phyloP scores from a whole-genome alignment of 2,888 invertebrate genomes.

The Entomobrya multifasciata region DNA sequence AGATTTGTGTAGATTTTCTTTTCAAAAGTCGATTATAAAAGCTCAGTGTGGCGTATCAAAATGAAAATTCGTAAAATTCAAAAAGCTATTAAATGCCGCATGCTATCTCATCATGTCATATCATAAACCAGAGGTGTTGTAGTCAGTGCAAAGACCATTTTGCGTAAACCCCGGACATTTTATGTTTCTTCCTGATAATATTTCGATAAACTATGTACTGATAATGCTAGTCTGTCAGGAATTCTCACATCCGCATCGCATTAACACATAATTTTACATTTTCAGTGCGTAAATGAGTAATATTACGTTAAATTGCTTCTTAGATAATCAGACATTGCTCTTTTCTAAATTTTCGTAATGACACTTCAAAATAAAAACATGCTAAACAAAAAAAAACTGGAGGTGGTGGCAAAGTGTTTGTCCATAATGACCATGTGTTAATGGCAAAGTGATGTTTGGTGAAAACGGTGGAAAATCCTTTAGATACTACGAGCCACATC shows the following conservation, averaged over 20 bases:
- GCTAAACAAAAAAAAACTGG: background rate
- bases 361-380: conserved; percentile 25
- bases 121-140: no score
- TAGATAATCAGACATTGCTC: background rate
- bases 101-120: background rate
- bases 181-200: conserved; percentile 32
- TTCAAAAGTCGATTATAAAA: no score
- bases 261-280: background rate
- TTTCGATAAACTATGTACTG: conserved; percentile 33
- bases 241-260: conserved; percentile 10
- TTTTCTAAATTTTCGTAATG: conserved; percentile 42
- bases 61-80: conserved; percentile 49
- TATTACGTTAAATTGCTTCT: background rate
- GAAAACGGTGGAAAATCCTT: conserved; percentile 28
- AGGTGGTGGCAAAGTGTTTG: background rate
- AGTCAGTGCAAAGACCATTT: background rate
- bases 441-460: conserved; percentile 42
- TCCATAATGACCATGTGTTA: conserved; percentile 14
- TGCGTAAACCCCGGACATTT: conserved; percentile 27
- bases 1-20: no score
- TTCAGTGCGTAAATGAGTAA: background rate
- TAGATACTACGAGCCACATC: no score
- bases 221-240: conserved; percentile 43
- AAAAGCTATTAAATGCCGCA: conserved; percentile 29
- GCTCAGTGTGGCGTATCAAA: conserved; percentile 25